Base-by-base conservation (phyloP, 2,113 vertebrate species). In the Neodon shergylaensis region DNA sequence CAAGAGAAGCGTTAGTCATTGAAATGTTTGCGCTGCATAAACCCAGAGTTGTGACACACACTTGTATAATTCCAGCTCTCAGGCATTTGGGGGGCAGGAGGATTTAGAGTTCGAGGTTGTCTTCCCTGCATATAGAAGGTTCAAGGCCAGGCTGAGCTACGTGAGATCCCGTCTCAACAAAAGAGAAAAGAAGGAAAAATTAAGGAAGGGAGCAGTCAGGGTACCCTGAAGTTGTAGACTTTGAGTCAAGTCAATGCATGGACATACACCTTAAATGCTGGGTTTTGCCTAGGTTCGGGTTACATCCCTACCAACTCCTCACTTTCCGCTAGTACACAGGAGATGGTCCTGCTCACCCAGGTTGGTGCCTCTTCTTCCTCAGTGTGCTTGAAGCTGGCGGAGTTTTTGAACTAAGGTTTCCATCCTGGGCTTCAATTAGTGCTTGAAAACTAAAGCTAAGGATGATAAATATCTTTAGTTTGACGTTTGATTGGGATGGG, bases 391-490 rank as follows among this genome's bases (percentile, higher is more conserved):
- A 88, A 87, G 54, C 4, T 28, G 72, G 31, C 63, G 16, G n/a
- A 28, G 22, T 58, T 85, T 92, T 90, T 88, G 68, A 61, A n/a
- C 47, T 31, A 17, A 87, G 39, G 70, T 63, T 74, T 76, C 77
- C 76, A 70, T 89, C 76, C 70, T 73, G 66, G 66, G 66, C 36
- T 92, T 88, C 63, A 0, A 0, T 87, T 61, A 77, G 61, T 74
- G 58, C 66, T 96, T 94, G 72, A 49, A 63, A 91, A 96, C 42
- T 65, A 79, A 94, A 92, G 73, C 78, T 77, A 61, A 94, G 92
- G 94, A 95, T 47, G 98, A 68, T 92, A 93, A 96, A 91, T 95
- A 96, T 93, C 84, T 96, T 76, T 65, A 2, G 3, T 92, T 96
- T 97, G 92, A 92, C 93, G 78, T 97, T 8, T 94, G 90, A 97